Percentiles rank a stretch among this genome's conserved stretches.
Evolutionary conservation across 2,797 vertebrate genomes (phyloP).

Genomic region (Pseudocheirus occidentalis): DNA sequence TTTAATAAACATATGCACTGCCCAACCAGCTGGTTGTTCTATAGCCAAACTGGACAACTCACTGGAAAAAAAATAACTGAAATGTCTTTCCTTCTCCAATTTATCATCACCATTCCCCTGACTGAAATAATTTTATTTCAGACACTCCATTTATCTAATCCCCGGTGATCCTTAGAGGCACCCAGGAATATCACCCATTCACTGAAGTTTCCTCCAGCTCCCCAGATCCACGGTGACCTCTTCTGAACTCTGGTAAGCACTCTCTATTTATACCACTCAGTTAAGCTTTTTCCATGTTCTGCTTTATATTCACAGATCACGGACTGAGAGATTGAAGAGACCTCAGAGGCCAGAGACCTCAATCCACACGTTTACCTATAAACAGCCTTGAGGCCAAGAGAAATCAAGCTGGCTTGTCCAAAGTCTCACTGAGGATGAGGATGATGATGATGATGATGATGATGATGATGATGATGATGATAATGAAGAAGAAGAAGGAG

Average conservation of each 20-base stretch:
- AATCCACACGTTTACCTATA: background rate
- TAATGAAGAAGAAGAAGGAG: no score
- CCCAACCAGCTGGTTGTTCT: background rate
- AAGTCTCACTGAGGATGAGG: no score
- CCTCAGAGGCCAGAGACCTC: background rate
- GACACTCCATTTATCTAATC: background rate
- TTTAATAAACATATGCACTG: background rate
- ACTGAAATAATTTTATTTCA: background rate
- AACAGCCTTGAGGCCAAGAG: no score
- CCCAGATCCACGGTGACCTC: background rate
- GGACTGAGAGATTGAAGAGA: background rate
- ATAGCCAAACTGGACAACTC: background rate
- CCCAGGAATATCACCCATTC: background rate
- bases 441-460: no score
- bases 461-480: no score
- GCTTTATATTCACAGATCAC: background rate
- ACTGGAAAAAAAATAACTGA: background rate
- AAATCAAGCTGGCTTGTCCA: no score
- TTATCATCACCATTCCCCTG: background rate
- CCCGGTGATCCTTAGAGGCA: background rate
- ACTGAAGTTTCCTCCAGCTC: background rate
- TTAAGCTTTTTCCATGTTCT: slow-evolving; percentile 20
- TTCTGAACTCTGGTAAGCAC: slow-evolving; percentile 12
- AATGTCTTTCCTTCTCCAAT: background rate
- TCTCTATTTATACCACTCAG: slow-evolving; percentile 17